These are phyloP conservation scores for Amblyteles armatorius DNA, from an alignment of 2,888 invertebrate genomes.

Conservation along the genomic window DNA sequence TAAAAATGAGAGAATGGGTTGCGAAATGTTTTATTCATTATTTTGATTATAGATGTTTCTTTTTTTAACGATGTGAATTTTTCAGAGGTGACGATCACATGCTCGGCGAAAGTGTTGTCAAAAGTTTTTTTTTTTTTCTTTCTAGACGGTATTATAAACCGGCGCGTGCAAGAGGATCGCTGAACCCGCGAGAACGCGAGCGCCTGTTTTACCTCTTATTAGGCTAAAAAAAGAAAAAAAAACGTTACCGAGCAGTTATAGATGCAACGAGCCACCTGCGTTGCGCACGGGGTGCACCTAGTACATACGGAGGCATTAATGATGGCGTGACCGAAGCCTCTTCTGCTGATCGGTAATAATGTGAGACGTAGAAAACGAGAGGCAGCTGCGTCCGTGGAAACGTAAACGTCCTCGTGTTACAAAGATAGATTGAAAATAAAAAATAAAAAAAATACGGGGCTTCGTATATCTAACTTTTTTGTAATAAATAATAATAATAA, in stretches of 20 bases:
- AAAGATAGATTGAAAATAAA: conserved; percentile 21
- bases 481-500: too few relatives aligned
- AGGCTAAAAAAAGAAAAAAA: neutral
- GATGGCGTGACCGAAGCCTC: conserved; percentile 46
- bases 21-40: neutral
- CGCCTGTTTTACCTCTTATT: conserved; percentile 27
- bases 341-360: conserved; percentile 50
- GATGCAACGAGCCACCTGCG: conserved; percentile 45
- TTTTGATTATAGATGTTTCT: neutral
- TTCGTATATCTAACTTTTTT: neutral
- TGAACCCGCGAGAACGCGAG: neutral
- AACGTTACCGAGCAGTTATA: conserved; percentile 18
- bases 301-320: conserved; percentile 14
- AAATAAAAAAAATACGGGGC: conserved; percentile 1
- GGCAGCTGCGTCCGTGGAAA: conserved; percentile 44
- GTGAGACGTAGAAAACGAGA: conserved; percentile 45
- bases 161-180: conserved; percentile 4
- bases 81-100: neutral
- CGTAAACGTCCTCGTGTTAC: conserved; percentile 46
- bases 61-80: neutral
- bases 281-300: conserved; percentile 19
- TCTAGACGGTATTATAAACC: neutral
- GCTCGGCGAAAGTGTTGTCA: conserved; percentile 1
- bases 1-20: too few relatives aligned
- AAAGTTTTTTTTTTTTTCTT: neutral